Evolutionary conservation across 1,140 invertebrate genomes (phyloP), one percentile per base, ranked within the genome.

Genomic region (Drosophila serrata): DNA sequence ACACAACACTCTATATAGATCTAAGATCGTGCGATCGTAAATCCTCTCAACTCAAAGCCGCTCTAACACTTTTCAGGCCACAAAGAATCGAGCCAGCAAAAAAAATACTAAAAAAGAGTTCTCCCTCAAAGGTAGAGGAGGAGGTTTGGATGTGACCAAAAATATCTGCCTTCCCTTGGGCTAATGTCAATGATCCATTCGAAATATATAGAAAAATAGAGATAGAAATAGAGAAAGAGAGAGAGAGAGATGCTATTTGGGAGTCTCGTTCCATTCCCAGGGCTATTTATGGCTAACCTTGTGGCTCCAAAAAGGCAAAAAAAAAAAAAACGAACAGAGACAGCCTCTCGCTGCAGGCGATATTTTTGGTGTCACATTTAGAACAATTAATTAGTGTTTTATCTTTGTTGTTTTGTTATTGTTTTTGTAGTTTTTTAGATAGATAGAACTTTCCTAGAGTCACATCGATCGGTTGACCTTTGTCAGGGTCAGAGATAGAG

Each of bases 301-400:
- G 74, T 56, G 51, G 61, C 51, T 57, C 37, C 72, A 40, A 75
- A 55, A 75, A 75, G 37, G 45, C 51, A 55, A 73, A 51, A 45
- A n/a, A n/a, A n/a, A n/a, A n/a, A n/a, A n/a, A n/a, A n/a, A n/a
- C n/a, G n/a, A n/a, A 45, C 55, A 53, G 22, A 73, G 35, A 33
- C 60, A 37, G 65, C 61, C 72, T 76, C 40, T 39, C 61, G 33
- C 57, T 68, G 58, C 55, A 72, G 67, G 53, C 39, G 45, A 74
- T 74, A 74, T 74, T 46, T 82, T 63, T 62, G 49, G 59, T 73
- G 33, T 65, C 58, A 57, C 42, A 48, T 82, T 76, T 68, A 82
- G 84, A 88, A 87, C 82, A 79, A 87, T 88, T 82, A 79, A 88
- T 86, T 86, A 58, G 79, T 70, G 79, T 74, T 72, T 55, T 55